Base-by-base conservation (phyloP, 2,797 vertebrate genomes). In the Acipenser oxyrinchus region DNA sequence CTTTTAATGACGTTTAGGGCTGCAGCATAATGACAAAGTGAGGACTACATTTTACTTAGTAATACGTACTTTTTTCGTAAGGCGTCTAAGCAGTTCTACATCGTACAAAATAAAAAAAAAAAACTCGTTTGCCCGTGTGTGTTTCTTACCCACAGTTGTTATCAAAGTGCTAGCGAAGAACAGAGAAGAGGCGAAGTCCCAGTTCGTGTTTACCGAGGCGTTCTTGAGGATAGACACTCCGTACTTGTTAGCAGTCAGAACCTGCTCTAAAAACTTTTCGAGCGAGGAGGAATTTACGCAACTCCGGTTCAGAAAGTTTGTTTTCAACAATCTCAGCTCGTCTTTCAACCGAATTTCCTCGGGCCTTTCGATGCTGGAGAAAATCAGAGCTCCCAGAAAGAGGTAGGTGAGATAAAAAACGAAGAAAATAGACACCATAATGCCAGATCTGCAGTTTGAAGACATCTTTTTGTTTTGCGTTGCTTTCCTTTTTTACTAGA, bases 121-220 rank as follows among this genome's bases (percentile, higher is more conserved):
- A 37, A 37, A 37, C 37, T 4, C 37, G 37, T 37, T 37, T 0
- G 37, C 37, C 37, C 0, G 37, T 4, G 37, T 37, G 23, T 37
- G 37, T 37, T 37, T 37, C 93, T 86, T 81, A 95, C 94, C 94
- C 55, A 96, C 91, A 8, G 94, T 96, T 65, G 94, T 96, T 72
- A 96, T 86, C 75, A 96, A 79, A 0, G 94, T 94, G 88, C 92
- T 93, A 77, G 92, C 86, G 78, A 95, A 96, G 86, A 96, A 95
- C 81, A 96, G 84, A 23, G 94, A 88, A 0, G 94, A 95, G 5
- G 86, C 82, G 73, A 95, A 78, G 82, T 95, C 93, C 94, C 94
- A 96, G 76, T 89, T 91, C 1, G 90, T 77, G 1, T 70, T 49
- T 0, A 52, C 59, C 0, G 91, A 84, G 2, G 80, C 13, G 77